Evolutionary conservation across 1,140 invertebrate species (phyloP), one percentile per base, ranked within the genome.

Genomic region (Andrena cerasifolii): DNA sequence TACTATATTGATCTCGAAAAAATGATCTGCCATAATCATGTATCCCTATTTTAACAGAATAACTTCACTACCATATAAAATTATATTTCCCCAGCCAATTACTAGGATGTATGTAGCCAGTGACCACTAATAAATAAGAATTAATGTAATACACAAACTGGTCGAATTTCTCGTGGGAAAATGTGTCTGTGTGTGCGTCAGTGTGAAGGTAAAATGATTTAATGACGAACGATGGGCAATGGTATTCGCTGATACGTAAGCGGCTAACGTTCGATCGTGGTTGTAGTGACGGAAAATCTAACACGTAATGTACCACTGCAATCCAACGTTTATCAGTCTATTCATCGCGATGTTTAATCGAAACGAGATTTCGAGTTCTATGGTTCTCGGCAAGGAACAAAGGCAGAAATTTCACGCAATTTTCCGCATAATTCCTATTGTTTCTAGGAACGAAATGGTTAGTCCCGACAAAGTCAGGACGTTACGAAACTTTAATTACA

Each of bases 281-380:
- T 4, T 76, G 58, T 51, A 59, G 59, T 68, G 73, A 59, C 63
- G 58, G 33, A 31, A 40, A 49, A 70, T 2, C 24, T 51, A 71
- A 61, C 31, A 12, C 54, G 56, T 68, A 71, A 43, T 28, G 28
- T 14, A 3, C 16, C 2, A 3, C 21, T 24, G 16, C 43, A 36
- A n/a, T n/a, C 51, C 54, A 40, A 56, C 51, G 54, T 24, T 71
- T 71, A 77, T 70, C 54, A 71, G 26, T 1, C 24, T 24, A 33
- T 59, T 53, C 31, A 59, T 71, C 45, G 31, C 24, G 66, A 28
- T 59, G 54, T 49, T 77, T 77, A 71, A 70, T 77, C 65, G 54
- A 43, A 77, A 77, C 45, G 54, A 26, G 40, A 31, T 75, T 75
- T 33, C 51, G 26, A 36, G 21, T 7, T 51, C 24, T 58, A 33